Evolutionary conservation across 2,888 invertebrate species (phyloP).

Genomic region (Netelia fuscicornis): DNA sequence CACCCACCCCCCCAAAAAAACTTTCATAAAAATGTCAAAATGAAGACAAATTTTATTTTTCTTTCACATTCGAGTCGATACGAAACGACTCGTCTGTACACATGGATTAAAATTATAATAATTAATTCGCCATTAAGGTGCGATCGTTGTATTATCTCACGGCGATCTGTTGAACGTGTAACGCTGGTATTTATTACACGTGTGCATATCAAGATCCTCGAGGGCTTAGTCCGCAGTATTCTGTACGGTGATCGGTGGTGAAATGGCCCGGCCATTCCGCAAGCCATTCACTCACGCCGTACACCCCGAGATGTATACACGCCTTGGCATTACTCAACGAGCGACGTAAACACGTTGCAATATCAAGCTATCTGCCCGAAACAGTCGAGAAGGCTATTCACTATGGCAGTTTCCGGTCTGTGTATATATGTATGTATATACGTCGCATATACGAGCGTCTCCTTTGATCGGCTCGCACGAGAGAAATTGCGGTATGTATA

Average conservation of each 20-base stretch:
- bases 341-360: conserved; percentile 58
- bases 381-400: conserved; percentile 48
- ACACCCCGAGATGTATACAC: conserved; percentile 10
- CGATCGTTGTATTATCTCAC: background rate
- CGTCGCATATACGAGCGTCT: background rate
- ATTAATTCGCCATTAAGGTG: background rate
- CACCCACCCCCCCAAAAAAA: no score
- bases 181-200: background rate
- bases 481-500: conserved; percentile 50
- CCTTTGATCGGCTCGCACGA: conserved; percentile 38
- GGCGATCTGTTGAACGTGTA: background rate
- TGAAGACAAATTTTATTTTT: no score
- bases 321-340: conserved; percentile 53
- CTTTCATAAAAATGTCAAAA: no score
- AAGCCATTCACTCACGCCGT: background rate
- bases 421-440: background rate
- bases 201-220: background rate
- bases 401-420: background rate
- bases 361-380: conserved; percentile 39
- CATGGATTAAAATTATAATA: background rate
- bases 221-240: background rate
- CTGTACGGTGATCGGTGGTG: conserved; percentile 8
- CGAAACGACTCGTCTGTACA: no score
- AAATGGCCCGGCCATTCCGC: conserved; percentile 19
- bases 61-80: no score